A percentile compares a stretch with the other conserved stretches of the same genome.
phyloP scores from a whole-genome alignment of 1,140 invertebrate species.

The Diorhabda sublineata region DNA sequence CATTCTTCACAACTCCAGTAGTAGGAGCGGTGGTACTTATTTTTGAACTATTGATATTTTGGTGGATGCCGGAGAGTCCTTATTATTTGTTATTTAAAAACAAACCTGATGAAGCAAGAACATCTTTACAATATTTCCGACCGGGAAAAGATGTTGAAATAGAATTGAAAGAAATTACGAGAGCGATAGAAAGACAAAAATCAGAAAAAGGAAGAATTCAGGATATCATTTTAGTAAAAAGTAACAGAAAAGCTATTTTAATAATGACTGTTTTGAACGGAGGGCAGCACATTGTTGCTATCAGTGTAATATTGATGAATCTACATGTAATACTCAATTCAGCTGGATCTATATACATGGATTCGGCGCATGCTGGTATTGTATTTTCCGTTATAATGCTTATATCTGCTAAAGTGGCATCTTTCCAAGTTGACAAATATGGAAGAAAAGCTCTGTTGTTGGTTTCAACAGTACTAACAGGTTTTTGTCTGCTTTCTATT shows the following conservation, averaged over 20 bases:
- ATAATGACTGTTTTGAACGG: constrained; percentile 34
- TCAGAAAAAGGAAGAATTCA: constrained; percentile 27
- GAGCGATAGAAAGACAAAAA: constrained; percentile 29
- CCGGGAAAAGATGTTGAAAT: constrained; percentile 39
- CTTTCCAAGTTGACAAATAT: constrained; percentile 30
- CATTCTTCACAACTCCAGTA: constrained; percentile 27
- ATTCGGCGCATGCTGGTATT: constrained; percentile 29
- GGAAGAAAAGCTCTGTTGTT: constrained; percentile 34
- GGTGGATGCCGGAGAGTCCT: constrained; percentile 37
- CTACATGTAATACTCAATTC: constrained; percentile 34
- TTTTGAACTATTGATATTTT: constrained; percentile 17
- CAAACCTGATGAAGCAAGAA: constrained; percentile 48
- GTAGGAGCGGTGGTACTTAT: constrained; percentile 25
- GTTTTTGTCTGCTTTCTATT: constrained; percentile 25
- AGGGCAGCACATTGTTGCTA: constrained; percentile 31
- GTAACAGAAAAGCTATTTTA: constrained; percentile 33
- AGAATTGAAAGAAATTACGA: constrained; percentile 32
- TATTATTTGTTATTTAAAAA: constrained; percentile 38
- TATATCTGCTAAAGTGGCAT: constrained; percentile 22
- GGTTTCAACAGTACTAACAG: constrained; percentile 28
- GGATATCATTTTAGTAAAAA: constrained; percentile 32
- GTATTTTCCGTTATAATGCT: constrained; percentile 35
- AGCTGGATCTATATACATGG: constrained; percentile 40
- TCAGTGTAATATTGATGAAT: constrained; percentile 43
- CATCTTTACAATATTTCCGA: constrained; percentile 52